These are phyloP conservation scores for Parnassius glacialis DNA, from an alignment of 2,888 invertebrate species.

Conservation along the genomic window DNA sequence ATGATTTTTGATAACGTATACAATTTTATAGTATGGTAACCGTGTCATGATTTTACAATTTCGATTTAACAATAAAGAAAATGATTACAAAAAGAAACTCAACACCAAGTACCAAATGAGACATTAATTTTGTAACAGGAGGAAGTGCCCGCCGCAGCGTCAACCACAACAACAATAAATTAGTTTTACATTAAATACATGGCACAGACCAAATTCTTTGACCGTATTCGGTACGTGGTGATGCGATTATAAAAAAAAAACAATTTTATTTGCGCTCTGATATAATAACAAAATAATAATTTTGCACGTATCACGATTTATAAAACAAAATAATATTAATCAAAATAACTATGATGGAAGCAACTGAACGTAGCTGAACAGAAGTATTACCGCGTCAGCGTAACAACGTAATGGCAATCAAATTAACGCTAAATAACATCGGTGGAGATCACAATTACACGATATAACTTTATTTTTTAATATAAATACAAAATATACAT, in stretches of 20 bases:
- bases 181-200: conserved; percentile 75
- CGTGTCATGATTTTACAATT: conserved; percentile 56
- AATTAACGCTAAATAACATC: conserved; percentile 78
- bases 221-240: conserved; percentile 69
- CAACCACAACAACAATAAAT: conserved; percentile 65
- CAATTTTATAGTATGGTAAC: conserved; percentile 55
- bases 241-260: conserved; percentile 55
- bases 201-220: conserved; percentile 75
- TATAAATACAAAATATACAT: conserved; percentile 80
- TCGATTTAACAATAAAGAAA: conserved; percentile 46
- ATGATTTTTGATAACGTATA: conserved; percentile 45
- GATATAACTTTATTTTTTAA: conserved; percentile 62
- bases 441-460: conserved; percentile 81
- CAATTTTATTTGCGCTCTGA: conserved; percentile 48
- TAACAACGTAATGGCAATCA: conserved; percentile 77
- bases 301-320: conserved; percentile 59
- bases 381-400: conserved; percentile 58
- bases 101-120: conserved; percentile 76
- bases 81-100: conserved; percentile 62
- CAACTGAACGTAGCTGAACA: conserved; percentile 65
- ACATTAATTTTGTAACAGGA: conserved; percentile 62
- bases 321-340: conserved; percentile 58
- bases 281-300: conserved; percentile 59
- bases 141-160: conserved; percentile 54
- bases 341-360: conserved; percentile 73